These are phyloP conservation scores for Thymelicus lineola DNA, from an alignment of 2,888 invertebrate species.

Conservation along the genomic window DNA sequence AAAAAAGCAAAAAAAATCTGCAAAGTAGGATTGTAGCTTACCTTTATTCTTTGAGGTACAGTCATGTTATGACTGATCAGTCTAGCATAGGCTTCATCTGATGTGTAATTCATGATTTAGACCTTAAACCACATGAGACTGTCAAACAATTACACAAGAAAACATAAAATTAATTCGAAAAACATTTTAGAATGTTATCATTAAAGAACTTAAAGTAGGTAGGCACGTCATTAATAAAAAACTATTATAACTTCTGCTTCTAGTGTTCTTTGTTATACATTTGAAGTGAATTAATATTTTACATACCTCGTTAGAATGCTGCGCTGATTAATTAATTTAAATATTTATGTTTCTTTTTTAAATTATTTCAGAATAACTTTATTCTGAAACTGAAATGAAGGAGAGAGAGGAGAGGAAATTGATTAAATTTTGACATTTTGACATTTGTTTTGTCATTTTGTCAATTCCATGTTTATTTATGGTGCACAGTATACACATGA, in stretches of 20 bases:
- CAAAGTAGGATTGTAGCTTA: constrained; percentile 44
- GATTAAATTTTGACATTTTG: constrained; percentile 5
- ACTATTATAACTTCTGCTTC: not conserved
- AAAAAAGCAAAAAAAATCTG: too few relatives aligned
- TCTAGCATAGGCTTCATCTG: constrained; percentile 78
- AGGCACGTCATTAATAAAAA: constrained; percentile 12
- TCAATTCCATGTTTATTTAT: not conserved
- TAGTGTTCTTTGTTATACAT: not conserved
- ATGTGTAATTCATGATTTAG: constrained; percentile 68
- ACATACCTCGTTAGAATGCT: not conserved
- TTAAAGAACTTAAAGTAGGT: constrained; percentile 31
- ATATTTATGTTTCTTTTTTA: not conserved
- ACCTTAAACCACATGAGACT: constrained; percentile 21
- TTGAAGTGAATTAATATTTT: not conserved
- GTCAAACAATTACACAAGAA: constrained; percentile 6
- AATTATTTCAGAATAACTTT: not conserved
- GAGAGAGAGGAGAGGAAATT: constrained; percentile 8
- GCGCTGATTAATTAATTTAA: not conserved
- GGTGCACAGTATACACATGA: not conserved
- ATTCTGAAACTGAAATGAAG: not conserved
- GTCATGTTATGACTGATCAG: constrained; percentile 83
- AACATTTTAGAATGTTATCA: constrained; percentile 18
- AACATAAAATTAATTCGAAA: not conserved
- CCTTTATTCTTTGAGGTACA: constrained; percentile 81
- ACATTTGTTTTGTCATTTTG: not conserved